Base-by-base conservation (phyloP, 1,140 invertebrate genomes). In the Heliconius hewitsoni region DNA sequence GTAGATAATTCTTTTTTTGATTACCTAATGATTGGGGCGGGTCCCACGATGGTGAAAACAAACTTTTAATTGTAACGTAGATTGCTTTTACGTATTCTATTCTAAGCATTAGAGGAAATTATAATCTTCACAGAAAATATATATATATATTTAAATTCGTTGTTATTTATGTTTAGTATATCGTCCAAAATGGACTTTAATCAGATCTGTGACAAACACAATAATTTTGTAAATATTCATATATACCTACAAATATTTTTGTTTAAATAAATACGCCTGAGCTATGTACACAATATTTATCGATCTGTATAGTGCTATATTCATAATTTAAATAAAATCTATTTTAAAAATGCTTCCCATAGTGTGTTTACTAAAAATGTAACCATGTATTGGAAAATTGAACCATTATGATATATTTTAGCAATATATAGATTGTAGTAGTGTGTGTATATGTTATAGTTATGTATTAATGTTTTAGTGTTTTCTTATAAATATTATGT, bases 201-300 rank as follows among this genome's bases (percentile, higher is more conserved):
- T 86, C 83, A 86, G 81, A 89, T 89, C 90, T 93, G 91, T 92
- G 90, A 93, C 91, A 83, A 79, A 85, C 84, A 93, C 91, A 93
- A 93, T 93, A 93, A 93, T 88, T 89, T 92, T 92, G 90, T 92
- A 92, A 81, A 91, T 92, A 93, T 82, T 70, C 23, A 30, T 66
- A 81, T 81, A 74, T 82, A 81, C 42, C 42, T 46, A 46, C 83
- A 82, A 77, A 74, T 85, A 66, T 84, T 84, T 83, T 77, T 86
- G 83, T 79, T 85, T 78, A 74, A 66, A 77, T 84, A 86, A 86
- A 85, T 66, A 66, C 23, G 60, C 85, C 89, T 90, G 87, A 87
- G 86, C 82, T 84, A 89, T 87, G 87, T 89, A 90, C 86, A 89
- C 87, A 81, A 73, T 76, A 46, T 79, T 66, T 66, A 66, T 66